phyloP scores from a whole-genome alignment of 2,888 invertebrate genomes.

The Hesperia comma region DNA sequence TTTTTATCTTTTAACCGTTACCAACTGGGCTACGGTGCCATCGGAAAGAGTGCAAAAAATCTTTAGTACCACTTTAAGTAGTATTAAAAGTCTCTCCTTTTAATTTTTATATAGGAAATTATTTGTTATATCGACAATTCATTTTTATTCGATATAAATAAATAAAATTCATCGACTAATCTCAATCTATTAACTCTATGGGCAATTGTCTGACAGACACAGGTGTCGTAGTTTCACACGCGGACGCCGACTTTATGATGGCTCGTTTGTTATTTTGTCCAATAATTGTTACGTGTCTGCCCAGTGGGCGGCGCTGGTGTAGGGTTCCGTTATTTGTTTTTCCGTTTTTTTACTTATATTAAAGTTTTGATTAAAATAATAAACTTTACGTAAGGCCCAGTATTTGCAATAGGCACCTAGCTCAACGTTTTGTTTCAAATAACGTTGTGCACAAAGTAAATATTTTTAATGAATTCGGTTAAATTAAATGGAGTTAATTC shows the following conservation, averaged over 20 bases:
- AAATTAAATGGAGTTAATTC: no score
- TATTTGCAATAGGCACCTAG: neutral
- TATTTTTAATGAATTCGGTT: no score
- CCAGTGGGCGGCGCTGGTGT: slow-evolving; percentile 51
- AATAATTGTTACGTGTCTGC: slow-evolving; percentile 65
- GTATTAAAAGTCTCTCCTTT: neutral
- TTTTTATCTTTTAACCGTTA: no score
- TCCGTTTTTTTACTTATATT: slow-evolving; percentile 15
- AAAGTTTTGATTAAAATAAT: slow-evolving; percentile 19
- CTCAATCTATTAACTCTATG: slow-evolving; percentile 45
- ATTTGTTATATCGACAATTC: no score
- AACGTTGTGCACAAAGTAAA: neutral
- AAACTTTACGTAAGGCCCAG: neutral
- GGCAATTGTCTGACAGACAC: slow-evolving; percentile 52
- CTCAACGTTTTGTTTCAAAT: neutral
- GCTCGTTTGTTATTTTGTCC: slow-evolving; percentile 75
- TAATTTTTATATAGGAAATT: slow-evolving; percentile 19
- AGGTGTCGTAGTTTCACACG: slow-evolving; percentile 81
- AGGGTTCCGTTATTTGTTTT: slow-evolving; percentile 28
- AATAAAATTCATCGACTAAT: no score
- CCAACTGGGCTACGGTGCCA: no score
- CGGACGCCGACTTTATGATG: slow-evolving; percentile 67
- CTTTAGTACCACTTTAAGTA: no score
- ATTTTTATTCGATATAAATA: no score
- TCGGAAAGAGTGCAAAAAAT: no score